Evolutionary conservation across 2,113 vertebrate species (phyloP).

Genomic region (Turnix velox): DNA sequence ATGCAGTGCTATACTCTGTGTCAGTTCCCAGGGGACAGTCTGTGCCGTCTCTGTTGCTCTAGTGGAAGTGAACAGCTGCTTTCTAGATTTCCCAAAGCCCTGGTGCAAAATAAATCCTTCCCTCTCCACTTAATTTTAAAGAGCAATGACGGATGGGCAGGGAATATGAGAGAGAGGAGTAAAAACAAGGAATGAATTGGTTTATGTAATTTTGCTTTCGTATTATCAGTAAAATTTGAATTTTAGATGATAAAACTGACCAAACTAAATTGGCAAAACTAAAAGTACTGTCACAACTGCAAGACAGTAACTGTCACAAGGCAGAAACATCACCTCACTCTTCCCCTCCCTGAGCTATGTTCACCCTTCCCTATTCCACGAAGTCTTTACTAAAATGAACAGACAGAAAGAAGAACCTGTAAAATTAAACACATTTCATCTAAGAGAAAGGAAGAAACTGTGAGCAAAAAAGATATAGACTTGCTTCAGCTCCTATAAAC

Average conservation of each 20-base stretch:
- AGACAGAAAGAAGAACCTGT: background rate
- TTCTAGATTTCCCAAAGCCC: conserved; percentile 52
- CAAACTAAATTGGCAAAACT: background rate
- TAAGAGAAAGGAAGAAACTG: background rate
- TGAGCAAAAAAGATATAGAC: background rate
- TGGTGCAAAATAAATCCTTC: conserved; percentile 47
- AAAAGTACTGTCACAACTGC: background rate
- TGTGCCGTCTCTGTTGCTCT: background rate
- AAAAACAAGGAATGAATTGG: background rate
- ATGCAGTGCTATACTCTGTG: conserved; percentile 18
- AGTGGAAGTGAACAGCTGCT: conserved; percentile 56
- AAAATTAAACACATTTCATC: background rate
- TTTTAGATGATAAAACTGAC: background rate
- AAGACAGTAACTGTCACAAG: background rate
- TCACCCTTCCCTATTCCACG: background rate
- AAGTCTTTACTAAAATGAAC: background rate
- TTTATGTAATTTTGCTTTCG: background rate
- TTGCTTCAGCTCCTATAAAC: background rate
- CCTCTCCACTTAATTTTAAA: conserved; percentile 43
- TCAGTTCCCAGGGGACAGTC: conserved; percentile 38
- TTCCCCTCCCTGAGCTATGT: rapidly evolving
- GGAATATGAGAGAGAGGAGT: background rate
- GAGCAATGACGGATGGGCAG: background rate
- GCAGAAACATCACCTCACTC: background rate
- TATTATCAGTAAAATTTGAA: background rate